Conservation (phyloP, 2,888 invertebrate genomes). For the Drosophila pseudotalamancana region DNA sequence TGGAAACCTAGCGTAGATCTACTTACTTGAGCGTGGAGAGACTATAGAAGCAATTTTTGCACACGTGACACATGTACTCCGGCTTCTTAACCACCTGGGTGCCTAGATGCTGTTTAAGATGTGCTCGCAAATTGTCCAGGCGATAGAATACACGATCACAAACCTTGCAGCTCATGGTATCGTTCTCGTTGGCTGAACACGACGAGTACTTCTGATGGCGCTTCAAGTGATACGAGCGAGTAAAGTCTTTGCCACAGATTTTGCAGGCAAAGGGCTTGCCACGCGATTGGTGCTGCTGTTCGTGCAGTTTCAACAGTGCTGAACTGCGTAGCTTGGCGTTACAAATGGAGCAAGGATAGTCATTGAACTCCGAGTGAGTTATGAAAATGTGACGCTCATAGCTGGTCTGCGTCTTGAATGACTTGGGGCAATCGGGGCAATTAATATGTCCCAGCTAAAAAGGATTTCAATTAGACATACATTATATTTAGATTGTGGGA, state of each 20-base stretch:
- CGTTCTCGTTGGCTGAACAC: slow-evolving; percentile 79
- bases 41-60: slow-evolving; percentile 88
- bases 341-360: slow-evolving; percentile 88
- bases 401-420: slow-evolving; percentile 89
- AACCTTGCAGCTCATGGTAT: slow-evolving; percentile 83
- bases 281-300: slow-evolving; percentile 87
- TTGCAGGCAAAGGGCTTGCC: slow-evolving; percentile 88
- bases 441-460: slow-evolving; percentile 83
- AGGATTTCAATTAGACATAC: neutral
- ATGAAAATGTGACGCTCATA: slow-evolving; percentile 88
- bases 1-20: slow-evolving; percentile 74
- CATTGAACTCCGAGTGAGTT: slow-evolving; percentile 88
- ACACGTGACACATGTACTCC: slow-evolving; percentile 87
- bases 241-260: slow-evolving; percentile 89
- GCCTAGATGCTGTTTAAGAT: slow-evolving; percentile 89
- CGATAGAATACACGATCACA: slow-evolving; percentile 84
- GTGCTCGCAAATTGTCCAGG: slow-evolving; percentile 89
- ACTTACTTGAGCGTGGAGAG: slow-evolving; percentile 85
- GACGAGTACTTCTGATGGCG: slow-evolving; percentile 82
- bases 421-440: slow-evolving; percentile 88
- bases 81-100: slow-evolving; percentile 86
- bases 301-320: slow-evolving; percentile 87
- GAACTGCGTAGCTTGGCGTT: slow-evolving; percentile 88
- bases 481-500: neutral
- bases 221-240: slow-evolving; percentile 90